These are phyloP conservation scores for Uloborus plumipes DNA, from an alignment of 2,888 invertebrate species.

Conservation along the genomic window DNA sequence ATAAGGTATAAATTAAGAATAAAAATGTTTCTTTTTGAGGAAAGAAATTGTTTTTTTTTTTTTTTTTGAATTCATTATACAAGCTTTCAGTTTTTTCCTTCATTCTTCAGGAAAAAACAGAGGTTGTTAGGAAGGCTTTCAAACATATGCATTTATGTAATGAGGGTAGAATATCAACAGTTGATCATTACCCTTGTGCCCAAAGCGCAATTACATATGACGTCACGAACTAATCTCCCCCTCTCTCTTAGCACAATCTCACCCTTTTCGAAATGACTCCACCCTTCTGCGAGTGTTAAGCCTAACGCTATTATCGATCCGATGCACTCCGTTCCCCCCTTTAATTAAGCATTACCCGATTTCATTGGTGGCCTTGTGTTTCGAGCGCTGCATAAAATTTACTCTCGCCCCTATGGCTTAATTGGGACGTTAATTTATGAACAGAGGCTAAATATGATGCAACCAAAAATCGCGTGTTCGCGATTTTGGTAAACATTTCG, in stretches of 20 bases:
- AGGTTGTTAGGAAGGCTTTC: too few species aligned
- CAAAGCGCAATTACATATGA: slow-evolving; percentile 28
- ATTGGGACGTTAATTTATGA: slow-evolving; percentile 62
- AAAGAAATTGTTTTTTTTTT: too few species aligned
- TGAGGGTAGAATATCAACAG: background rate
- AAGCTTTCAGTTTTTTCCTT: too few species aligned
- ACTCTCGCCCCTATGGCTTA: slow-evolving; percentile 33
- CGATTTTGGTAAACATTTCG: slow-evolving; percentile 7
- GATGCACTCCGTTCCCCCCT: slow-evolving; percentile 21
- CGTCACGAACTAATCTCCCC: slow-evolving; percentile 25
- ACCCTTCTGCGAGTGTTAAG: slow-evolving; percentile 54
- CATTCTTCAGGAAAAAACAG: too few species aligned
- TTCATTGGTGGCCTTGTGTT: slow-evolving; percentile 58
- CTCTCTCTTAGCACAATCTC: slow-evolving; percentile 14
- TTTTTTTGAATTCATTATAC: too few species aligned
- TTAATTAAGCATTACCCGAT: slow-evolving; percentile 54
- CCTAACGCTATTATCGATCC: slow-evolving; percentile 56
- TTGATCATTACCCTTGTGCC: background rate
- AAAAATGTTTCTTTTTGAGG: too few species aligned
- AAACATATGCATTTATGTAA: too few species aligned
- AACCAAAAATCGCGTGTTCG: slow-evolving; percentile 26
- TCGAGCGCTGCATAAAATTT: slow-evolving; percentile 35
- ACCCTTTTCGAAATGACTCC: slow-evolving; percentile 42
- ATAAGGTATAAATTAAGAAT: too few species aligned
- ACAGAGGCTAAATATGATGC: background rate